Base-by-base conservation (phyloP, 2,888 invertebrate genomes). In the Bhutanitis thaidina region DNA sequence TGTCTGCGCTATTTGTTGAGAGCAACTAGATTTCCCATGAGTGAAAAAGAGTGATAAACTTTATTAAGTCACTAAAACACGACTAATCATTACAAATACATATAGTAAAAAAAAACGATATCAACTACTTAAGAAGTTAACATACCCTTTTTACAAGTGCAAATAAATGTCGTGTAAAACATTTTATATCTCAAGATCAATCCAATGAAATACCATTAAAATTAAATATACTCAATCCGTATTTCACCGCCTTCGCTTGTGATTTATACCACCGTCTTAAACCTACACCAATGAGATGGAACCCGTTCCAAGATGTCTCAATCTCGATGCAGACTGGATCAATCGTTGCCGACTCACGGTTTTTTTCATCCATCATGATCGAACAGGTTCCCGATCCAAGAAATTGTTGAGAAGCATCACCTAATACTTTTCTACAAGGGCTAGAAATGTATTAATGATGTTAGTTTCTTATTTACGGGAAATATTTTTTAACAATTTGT, bases 251-350 rank as follows among this genome's bases (percentile, higher is more conserved):
- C 58, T 39, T 50, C 59, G 64, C 71, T 62, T 53, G 43, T 64
- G 27, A 52, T 64, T 64, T 61, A 54, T 30, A 44, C 66, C 63
- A 34, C 57, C 55, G 38, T 14, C 36, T 49, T 46, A 59, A 69
- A 63, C 65, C 67, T 64, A 69, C 67, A 65, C 74, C 72, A 69
- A 64, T 59, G 62, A 67, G 70, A 71, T 69, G 76, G 74, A 87
- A 86, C 87, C 72, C 72, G 86, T 85, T 85, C 71, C 73, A 65
- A 81, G 87, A 88, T 88, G 88, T 86, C 88, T 88, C 87, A 88
- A 88, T 88, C 80, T 77, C 76, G 76, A 77, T 76, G 77, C 74
- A 69, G 73, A 71, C 77, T 73, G 78, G 85, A 85, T 86, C 85
- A 86, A 85, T 87, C 80, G 84, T 70, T 72, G 76, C 80, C 77